Evolutionary conservation across 2,888 invertebrate species (phyloP).

Genomic region (Folsomia manolachei): DNA sequence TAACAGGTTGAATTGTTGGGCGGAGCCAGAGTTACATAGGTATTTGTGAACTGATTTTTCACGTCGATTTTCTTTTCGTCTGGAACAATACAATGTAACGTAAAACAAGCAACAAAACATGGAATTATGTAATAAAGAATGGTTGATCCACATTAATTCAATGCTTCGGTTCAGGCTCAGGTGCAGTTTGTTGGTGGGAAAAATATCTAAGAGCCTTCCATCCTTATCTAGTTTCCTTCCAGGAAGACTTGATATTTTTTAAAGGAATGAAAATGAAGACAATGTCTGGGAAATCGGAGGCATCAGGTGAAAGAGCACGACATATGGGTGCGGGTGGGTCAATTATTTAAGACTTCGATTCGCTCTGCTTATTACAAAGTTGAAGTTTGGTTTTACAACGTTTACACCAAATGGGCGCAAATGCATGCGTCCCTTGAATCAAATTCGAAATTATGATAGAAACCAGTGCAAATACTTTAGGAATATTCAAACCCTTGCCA

Average conservation of each 20-base stretch:
- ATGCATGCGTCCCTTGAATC: too few relatives aligned
- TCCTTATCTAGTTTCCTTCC: conserved; percentile 3
- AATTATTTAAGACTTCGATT: not conserved
- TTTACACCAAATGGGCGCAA: too few relatives aligned
- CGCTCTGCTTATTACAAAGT: not conserved
- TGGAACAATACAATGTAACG: not conserved
- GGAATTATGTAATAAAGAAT: too few relatives aligned
- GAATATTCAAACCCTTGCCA: too few relatives aligned
- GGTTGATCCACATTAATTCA: too few relatives aligned
- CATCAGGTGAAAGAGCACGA: not conserved
- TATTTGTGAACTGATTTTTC: not conserved
- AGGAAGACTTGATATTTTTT: conserved; percentile 3
- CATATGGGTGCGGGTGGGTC: not conserved
- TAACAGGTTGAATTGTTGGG: not conserved
- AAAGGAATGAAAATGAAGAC: not conserved
- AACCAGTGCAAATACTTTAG: too few relatives aligned
- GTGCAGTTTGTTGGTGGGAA: not conserved
- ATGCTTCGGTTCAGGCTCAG: conserved; percentile 5
- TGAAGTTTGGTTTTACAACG: too few relatives aligned
- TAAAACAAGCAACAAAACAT: too few relatives aligned
- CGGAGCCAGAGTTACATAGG: not conserved
- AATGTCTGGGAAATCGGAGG: not conserved
- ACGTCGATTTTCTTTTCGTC: not conserved
- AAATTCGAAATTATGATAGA: too few relatives aligned
- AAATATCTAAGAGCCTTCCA: not conserved